phyloP scores from a whole-genome alignment of 2,113 vertebrate species.

The Sitta europaea region DNA sequence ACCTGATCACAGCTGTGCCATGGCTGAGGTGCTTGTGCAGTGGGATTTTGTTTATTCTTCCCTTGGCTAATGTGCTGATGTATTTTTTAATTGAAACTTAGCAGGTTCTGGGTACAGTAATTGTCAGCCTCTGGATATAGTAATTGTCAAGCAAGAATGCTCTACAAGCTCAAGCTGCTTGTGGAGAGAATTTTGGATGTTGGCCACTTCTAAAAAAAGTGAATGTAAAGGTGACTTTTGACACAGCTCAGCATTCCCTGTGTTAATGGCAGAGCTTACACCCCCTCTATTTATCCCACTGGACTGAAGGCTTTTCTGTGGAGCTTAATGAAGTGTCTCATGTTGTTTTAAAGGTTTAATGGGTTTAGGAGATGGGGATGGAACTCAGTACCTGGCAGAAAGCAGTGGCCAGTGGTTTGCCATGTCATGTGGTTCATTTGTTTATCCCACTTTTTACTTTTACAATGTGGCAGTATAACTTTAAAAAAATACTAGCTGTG shows the following conservation, averaged over 20 bases:
- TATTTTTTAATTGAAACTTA: not conserved
- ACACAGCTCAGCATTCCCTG: not conserved
- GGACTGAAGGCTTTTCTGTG: not conserved
- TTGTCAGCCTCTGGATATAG: not conserved
- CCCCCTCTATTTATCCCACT: not conserved
- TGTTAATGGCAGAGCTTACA: not conserved
- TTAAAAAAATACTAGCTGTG: not conserved
- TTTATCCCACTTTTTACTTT: not conserved
- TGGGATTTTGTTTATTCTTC: not conserved
- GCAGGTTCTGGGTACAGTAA: not conserved
- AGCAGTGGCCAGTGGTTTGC: not conserved
- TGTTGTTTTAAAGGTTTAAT: not conserved
- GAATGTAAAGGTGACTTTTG: not conserved
- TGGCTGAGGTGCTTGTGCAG: not conserved
- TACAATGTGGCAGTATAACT: not conserved
- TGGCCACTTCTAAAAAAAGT: not conserved
- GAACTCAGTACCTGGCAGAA: not conserved
- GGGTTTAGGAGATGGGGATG: not conserved
- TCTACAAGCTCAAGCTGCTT: not conserved
- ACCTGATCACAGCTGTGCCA: fast-evolving
- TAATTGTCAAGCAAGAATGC: not conserved
- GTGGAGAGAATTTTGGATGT: not conserved
- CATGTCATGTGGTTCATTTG: not conserved
- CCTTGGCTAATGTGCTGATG: not conserved
- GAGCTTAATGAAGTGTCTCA: not conserved